phyloP scores from a whole-genome alignment of 2,797 vertebrate species.

The Gallinago stenura region DNA sequence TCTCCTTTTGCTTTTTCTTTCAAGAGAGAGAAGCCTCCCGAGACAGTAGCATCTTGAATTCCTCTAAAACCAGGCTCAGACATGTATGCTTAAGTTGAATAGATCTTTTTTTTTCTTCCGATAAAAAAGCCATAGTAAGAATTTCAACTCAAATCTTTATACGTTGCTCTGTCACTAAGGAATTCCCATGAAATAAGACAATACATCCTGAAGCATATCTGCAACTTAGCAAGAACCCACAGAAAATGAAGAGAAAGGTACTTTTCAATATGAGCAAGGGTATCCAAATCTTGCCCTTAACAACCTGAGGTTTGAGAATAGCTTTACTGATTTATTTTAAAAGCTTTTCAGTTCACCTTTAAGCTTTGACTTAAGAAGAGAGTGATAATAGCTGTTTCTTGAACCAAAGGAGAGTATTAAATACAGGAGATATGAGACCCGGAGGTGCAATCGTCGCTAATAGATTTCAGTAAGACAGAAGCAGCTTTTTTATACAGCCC shows the following conservation, averaged over 20 bases:
- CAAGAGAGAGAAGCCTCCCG: background rate
- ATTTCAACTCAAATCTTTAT: slow-evolving; percentile 7
- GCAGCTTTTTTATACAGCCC: slow-evolving; percentile 25
- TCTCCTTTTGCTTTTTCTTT: background rate
- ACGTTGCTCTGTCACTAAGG: background rate
- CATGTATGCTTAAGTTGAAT: background rate
- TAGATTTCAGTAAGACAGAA: slow-evolving; percentile 70
- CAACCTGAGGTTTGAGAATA: slow-evolving; percentile 29
- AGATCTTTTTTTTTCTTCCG: background rate
- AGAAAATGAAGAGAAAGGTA: slow-evolving; percentile 23
- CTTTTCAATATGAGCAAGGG: background rate
- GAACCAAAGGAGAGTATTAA: slow-evolving; percentile 61
- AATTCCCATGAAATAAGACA: slow-evolving; percentile 2
- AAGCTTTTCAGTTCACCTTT: slow-evolving; percentile 73
- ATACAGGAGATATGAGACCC: slow-evolving; percentile 47
- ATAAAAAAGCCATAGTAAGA: background rate
- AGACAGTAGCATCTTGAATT: background rate
- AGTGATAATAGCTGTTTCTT: slow-evolving; percentile 55
- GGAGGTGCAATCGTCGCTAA: slow-evolving; percentile 60
- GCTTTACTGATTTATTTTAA: slow-evolving; percentile 63
- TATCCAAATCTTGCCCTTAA: slow-evolving; percentile 40
- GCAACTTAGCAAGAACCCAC: background rate
- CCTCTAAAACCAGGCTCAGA: slow-evolving; percentile 14
- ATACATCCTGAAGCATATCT: background rate
- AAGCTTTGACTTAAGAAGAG: slow-evolving; percentile 68